Conservation (phyloP, 64 coral and sea anemone genomes). For the Hydrozoanthus tunicans region DNA sequence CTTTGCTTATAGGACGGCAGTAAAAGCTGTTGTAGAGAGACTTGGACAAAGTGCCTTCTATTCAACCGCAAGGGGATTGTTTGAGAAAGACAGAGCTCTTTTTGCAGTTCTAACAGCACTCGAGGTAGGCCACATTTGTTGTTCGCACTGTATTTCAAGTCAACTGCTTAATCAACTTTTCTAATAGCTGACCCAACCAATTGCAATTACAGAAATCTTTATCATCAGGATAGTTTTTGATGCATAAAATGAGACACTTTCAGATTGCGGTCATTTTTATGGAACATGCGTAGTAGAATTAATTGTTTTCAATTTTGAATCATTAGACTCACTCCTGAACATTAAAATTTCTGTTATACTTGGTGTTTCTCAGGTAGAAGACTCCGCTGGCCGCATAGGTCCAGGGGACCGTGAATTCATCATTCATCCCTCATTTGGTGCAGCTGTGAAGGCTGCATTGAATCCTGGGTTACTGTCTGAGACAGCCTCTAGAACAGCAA, state of each 20-base stretch:
- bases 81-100: constrained; percentile 84
- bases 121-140: constrained; percentile 63
- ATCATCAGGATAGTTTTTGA: too few species aligned
- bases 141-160: too few species aligned
- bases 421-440: constrained; percentile 87
- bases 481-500: constrained; percentile 51
- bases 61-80: constrained; percentile 72
- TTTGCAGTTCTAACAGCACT: constrained; percentile 88
- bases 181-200: too few species aligned
- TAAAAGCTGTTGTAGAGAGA: constrained; percentile 97
- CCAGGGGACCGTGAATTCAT: constrained; percentile 95
- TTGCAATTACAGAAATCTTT: too few species aligned
- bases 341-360: background rate
- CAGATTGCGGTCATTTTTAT: too few species aligned
- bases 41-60: constrained; percentile 93
- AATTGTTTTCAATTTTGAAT: too few species aligned
- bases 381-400: constrained; percentile 80
- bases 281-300: too few species aligned
- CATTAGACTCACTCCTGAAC: background rate
- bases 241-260: too few species aligned
- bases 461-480: constrained; percentile 73
- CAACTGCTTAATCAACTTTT: too few species aligned
- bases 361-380: constrained; percentile 80
- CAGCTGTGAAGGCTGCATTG: constrained; percentile 78
- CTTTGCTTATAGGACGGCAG: constrained; percentile 72